Conservation (phyloP, 2,797 vertebrate species). For the Lagodon rhomboides region DNA sequence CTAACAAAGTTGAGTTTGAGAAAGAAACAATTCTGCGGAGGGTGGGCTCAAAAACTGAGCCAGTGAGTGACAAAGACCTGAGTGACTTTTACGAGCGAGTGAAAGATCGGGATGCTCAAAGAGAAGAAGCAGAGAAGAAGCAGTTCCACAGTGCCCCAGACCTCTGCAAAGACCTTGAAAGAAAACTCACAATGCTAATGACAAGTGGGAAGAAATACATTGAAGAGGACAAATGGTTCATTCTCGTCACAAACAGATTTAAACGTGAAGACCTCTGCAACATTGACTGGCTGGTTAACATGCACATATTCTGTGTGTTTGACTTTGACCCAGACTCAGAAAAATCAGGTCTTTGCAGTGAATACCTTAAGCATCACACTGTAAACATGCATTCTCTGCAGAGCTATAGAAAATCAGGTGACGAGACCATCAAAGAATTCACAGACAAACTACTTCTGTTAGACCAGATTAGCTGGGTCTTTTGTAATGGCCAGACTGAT, state of each 20-base stretch:
- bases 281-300: slow-evolving; percentile 84
- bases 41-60: slow-evolving; percentile 86
- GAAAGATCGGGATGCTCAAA: slow-evolving; percentile 78
- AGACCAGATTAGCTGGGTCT: slow-evolving; percentile 90
- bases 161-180: slow-evolving; percentile 80
- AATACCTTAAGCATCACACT: slow-evolving; percentile 82
- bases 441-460: slow-evolving; percentile 82
- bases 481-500: slow-evolving; percentile 88
- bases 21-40: slow-evolving; percentile 79
- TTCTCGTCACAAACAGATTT: slow-evolving; percentile 88
- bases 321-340: slow-evolving; percentile 90
- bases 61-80: slow-evolving; percentile 71
- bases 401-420: slow-evolving; percentile 79
- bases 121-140: slow-evolving; percentile 84
- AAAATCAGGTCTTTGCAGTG: slow-evolving; percentile 83
- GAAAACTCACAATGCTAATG: slow-evolving; percentile 84
- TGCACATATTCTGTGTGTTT: slow-evolving; percentile 90
- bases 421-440: slow-evolving; percentile 70
- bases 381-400: slow-evolving; percentile 85
- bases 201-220: slow-evolving; percentile 87
- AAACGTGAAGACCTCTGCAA: slow-evolving; percentile 74
- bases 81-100: slow-evolving; percentile 79
- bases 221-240: slow-evolving; percentile 86
- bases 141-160: slow-evolving; percentile 44
- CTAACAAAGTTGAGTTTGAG: slow-evolving; percentile 80